Evolutionary conservation across 2,797 vertebrate genomes (phyloP).

Genomic region (Enteromius unitaeniatus): DNA sequence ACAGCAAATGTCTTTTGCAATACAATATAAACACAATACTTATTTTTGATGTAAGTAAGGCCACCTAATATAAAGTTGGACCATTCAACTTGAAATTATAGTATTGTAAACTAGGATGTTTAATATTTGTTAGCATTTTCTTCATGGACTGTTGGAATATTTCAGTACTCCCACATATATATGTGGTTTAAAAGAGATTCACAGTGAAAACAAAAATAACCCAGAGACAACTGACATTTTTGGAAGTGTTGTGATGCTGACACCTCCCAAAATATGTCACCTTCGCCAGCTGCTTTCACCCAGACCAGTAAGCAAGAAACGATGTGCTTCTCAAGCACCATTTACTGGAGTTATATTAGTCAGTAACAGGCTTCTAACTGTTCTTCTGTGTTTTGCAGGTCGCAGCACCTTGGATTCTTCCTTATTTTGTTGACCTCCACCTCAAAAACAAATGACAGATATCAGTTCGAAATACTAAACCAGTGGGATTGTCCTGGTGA

Average conservation of each 20-base stretch:
- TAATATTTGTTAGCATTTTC: neutral
- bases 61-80: neutral
- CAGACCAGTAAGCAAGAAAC: constrained; percentile 62
- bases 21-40: neutral
- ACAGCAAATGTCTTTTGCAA: neutral
- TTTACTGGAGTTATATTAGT: constrained; percentile 31
- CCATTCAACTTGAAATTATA: neutral
- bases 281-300: constrained; percentile 41
- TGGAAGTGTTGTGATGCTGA: constrained; percentile 44
- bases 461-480: neutral
- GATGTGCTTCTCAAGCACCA: constrained; percentile 53
- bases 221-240: constrained; percentile 44
- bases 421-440: constrained; percentile 19
- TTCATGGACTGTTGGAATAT: neutral
- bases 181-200: constrained; percentile 34
- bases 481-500: constrained; percentile 18
- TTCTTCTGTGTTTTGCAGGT: constrained; percentile 50
- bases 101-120: neutral
- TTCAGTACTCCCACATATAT: constrained; percentile 32
- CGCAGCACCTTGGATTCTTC: neutral
- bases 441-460: constrained; percentile 13
- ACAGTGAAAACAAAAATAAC: constrained; percentile 35
- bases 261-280: constrained; percentile 54
- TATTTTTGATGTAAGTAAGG: constrained; percentile 8
- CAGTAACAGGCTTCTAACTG: constrained; percentile 39